phyloP scores from a whole-genome alignment of 2,797 vertebrate species.

The Yasuhikotakia modesta region DNA sequence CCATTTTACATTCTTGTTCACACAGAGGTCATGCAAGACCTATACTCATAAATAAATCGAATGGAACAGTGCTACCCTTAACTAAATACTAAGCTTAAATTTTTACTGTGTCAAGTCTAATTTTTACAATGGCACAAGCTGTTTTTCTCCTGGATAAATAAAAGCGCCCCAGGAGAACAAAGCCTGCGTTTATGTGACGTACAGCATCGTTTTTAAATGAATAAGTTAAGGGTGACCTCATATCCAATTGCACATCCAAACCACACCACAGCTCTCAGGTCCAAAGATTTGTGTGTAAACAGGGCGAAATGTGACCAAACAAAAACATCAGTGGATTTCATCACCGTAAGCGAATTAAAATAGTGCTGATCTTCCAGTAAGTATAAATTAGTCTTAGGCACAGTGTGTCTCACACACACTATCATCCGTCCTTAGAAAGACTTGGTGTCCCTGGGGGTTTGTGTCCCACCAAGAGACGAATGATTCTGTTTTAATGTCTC shows the following conservation, averaged over 20 bases:
- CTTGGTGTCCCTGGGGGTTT: background rate
- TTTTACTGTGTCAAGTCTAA: background rate
- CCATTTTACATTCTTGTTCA: background rate
- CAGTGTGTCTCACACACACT: background rate
- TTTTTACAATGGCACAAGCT: background rate
- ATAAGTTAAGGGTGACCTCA: background rate
- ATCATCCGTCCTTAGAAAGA: background rate
- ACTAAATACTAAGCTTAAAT: conserved; percentile 53
- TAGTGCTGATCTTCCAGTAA: background rate
- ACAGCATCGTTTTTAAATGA: background rate
- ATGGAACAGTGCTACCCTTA: conserved; percentile 14
- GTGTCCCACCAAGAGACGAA: conserved; percentile 44
- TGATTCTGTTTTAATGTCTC: conserved; percentile 14
- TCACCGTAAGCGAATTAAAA: background rate
- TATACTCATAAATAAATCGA: conserved; percentile 50
- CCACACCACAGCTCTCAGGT: background rate
- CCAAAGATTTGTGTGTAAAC: background rate
- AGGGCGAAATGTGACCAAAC: background rate
- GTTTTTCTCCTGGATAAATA: background rate
- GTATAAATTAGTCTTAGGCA: background rate
- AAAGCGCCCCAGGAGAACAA: background rate
- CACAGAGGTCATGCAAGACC: conserved; percentile 23
- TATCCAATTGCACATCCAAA: background rate
- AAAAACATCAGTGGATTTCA: too few relatives aligned
- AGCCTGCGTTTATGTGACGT: background rate